Conservation (phyloP, 2,113 vertebrate genomes). For the Setophaga petechia region DNA sequence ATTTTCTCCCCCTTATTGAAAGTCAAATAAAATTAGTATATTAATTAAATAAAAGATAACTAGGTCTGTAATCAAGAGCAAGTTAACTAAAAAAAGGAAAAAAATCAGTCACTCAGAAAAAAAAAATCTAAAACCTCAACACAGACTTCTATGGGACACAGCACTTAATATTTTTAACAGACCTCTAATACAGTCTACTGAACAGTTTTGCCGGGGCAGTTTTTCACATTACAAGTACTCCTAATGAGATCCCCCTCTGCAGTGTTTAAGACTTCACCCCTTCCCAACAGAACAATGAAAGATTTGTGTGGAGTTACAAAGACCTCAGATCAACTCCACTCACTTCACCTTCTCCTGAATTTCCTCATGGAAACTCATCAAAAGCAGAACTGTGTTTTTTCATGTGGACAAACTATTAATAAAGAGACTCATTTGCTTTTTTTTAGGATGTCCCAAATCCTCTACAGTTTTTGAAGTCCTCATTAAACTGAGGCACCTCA, state of each 20-base stretch:
- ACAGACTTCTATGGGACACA: neutral
- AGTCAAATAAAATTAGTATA: constrained; percentile 13
- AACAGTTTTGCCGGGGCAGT: neutral
- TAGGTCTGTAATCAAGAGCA: neutral
- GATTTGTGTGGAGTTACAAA: constrained; percentile 25
- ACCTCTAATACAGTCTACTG: constrained; percentile 13
- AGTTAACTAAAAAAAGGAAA: neutral
- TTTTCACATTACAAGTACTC: constrained; percentile 48
- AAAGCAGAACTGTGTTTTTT: neutral
- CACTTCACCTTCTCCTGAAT: neutral
- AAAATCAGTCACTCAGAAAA: neutral
- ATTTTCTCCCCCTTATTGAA: neutral
- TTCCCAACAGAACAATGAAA: constrained; percentile 25
- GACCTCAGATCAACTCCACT: neutral
- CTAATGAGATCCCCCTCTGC: constrained; percentile 51
- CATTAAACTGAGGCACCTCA: neutral
- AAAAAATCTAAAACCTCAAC: neutral
- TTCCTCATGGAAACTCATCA: neutral
- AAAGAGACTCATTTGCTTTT: neutral
- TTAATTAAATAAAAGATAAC: neutral
- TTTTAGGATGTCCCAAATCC: neutral
- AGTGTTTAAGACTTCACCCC: neutral
- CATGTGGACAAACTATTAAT: neutral
- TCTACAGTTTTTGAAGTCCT: neutral
- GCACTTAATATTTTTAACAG: constrained; percentile 52